Conservation (phyloP, 2,113 vertebrate species). For the Dendropsophus ebraccatus region DNA sequence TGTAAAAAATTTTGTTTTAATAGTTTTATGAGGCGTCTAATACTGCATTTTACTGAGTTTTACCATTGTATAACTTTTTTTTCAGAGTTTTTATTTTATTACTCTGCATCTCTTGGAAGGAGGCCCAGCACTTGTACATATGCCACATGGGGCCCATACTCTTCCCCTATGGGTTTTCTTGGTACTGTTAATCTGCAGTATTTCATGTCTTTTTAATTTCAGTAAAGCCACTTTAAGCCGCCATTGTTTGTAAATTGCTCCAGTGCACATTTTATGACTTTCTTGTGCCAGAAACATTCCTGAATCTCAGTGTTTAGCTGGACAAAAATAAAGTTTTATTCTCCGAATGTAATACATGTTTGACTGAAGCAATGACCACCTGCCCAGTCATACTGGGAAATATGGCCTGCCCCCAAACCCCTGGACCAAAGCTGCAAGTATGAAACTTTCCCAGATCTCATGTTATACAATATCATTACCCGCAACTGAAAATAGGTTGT, state of each 20-base stretch:
- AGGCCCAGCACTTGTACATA: background rate
- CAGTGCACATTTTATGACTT: background rate
- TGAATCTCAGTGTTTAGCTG: constrained; percentile 73
- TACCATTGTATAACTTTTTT: background rate
- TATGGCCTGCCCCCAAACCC: no score
- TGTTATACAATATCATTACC: no score
- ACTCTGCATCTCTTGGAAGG: background rate
- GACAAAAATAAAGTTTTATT: constrained; percentile 65
- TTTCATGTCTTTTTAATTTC: background rate
- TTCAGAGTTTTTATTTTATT: background rate
- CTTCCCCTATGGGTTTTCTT: background rate
- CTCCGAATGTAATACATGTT: constrained; percentile 13
- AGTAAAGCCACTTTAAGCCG: background rate
- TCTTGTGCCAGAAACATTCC: constrained; percentile 78
- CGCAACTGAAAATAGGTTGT: no score
- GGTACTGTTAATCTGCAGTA: background rate
- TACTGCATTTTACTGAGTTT: background rate
- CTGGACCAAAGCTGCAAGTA: no score
- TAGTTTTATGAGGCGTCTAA: background rate
- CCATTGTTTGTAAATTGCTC: background rate
- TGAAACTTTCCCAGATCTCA: no score
- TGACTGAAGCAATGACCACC: no score
- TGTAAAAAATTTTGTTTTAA: constrained; percentile 16
- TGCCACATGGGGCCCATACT: background rate
- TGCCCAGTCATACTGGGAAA: no score